These are phyloP conservation scores for Drosophila baimaii DNA, from an alignment of 1,140 invertebrate genomes.

Conservation along the genomic window DNA sequence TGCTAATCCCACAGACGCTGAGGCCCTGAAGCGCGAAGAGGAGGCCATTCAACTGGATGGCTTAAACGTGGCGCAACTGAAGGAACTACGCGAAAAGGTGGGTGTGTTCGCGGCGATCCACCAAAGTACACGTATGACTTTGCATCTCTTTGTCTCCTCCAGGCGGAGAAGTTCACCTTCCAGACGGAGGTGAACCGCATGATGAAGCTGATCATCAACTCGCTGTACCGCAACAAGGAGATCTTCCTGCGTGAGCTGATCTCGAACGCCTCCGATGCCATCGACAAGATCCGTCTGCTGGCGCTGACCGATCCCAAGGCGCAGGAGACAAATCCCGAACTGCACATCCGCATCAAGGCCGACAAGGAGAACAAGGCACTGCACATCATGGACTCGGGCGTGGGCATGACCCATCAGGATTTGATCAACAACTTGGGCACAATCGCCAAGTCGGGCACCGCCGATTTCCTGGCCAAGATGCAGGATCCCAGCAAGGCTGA, in stretches of 20 bases:
- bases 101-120: neutral
- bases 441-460: slow-evolving; percentile 99
- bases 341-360: slow-evolving; percentile 97
- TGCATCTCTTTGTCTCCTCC: slow-evolving; percentile 3
- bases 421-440: slow-evolving; percentile 98
- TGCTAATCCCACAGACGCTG: slow-evolving; percentile 86
- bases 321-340: slow-evolving; percentile 91
- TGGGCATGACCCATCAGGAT: slow-evolving; percentile 99
- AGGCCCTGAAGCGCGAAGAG: slow-evolving; percentile 94
- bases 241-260: slow-evolving; percentile 99
- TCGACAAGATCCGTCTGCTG: slow-evolving; percentile 97
- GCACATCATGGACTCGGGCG: slow-evolving; percentile 98
- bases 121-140: slow-evolving; percentile 33
- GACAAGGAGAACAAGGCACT: slow-evolving; percentile 98
- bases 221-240: slow-evolving; percentile 99
- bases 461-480: slow-evolving; percentile 98
- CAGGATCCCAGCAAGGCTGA: slow-evolving; percentile 87
- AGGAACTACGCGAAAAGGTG: slow-evolving; percentile 93
- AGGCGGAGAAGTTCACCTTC: slow-evolving; percentile 96
- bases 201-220: slow-evolving; percentile 99
- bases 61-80: slow-evolving; percentile 96
- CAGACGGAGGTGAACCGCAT: slow-evolving; percentile 99
- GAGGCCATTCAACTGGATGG: slow-evolving; percentile 99
- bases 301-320: slow-evolving; percentile 94
- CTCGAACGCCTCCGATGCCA: slow-evolving; percentile 97